Evolutionary conservation across 2,113 vertebrate species (phyloP), one percentile per base, ranked within the genome.

Genomic region (Pelodiscus sinensis): DNA sequence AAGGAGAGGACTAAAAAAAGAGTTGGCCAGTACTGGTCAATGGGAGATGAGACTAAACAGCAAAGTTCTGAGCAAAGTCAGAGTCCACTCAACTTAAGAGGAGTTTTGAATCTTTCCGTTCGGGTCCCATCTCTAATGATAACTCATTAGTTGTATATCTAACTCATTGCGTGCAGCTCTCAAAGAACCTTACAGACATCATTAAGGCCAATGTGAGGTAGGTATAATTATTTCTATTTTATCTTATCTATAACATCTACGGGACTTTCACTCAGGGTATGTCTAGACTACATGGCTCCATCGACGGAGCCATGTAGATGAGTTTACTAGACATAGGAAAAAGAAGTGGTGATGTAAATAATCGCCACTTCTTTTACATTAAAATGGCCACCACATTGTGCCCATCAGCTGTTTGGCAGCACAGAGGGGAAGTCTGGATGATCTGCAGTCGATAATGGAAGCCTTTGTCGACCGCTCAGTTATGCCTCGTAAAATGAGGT

Each of bases 61-160:
- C n/a, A 22, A 38, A 44, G 35, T 31, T 21, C 24, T 50, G 35
- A 18, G 18, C 25, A n/a, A n/a, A n/a, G n/a, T 6, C 56, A 21
- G 54, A 57, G 11, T 44, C 29, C 15, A 50, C 35, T 25, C 52
- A 6, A 55, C 54, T 73, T 25, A 81, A 81, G 29, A 31, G 16
- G 16, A 19, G 5, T 56, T 58, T 57, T 38, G 35, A 54, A 55
- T n/a, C 27, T 77, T 81, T 62, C n/a, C 51, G 5, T 77, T n/a
- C n/a, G 13, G 62, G 12, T 8, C 9, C 50, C 38, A 52, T 35
- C 65, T 78, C 78, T 94, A 51, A 73, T 54, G 4, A 80, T 3
- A 92, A 81, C 25, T 44, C 77, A 81, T 78, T 1, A 1, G 73
- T 56, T 0, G 0, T 0, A 2, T 24, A 24, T 21, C 15, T 2